Evolutionary conservation across 2,888 invertebrate genomes (phyloP), one percentile per base, ranked within the genome.

Genomic region (Volucella inanis): DNA sequence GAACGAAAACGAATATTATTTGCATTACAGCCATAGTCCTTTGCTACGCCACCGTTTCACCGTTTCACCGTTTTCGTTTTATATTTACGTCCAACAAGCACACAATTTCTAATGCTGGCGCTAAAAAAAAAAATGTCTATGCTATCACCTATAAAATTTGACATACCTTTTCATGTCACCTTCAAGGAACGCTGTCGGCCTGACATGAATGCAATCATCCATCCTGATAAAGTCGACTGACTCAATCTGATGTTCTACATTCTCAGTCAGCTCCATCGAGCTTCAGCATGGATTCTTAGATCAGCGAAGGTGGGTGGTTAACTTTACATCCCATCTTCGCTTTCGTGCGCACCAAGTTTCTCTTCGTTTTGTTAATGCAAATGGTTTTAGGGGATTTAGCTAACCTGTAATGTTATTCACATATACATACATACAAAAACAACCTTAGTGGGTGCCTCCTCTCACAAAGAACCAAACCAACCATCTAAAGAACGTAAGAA

Each of bases 141-240:
- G 80, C 57, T 85, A 80, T 85, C 84, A 80, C 71, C 80, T 71
- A 80, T 80, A 76, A 85, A 85, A 80, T 80, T 76, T 80, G 84
- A 85, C 80, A 85, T 80, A 85, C 75, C 84, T 84, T 84, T 85
- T 85, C 84, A 85, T 80, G 80, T 80, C 80, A 76, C 84, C 84
- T 85, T 52, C 76, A 80, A 85, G 84, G 71, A 76, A 80, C 62
- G 80, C 80, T 80, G 70, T 85, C 80, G 80, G 84, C 84, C 52
- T 85, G 80, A 85, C 84, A 76, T 85, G 76, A 80, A 85, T 85
- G 80, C 84, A 85, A 85, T 85, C 80, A 85, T 80, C 80, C 67
- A 80, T 84, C 55, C 80, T 84, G 84, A 84, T 79, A 80, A 75
- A 75, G 79, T 84, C 71, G 75, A 83, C 84, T 84, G 68, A 76